Base-by-base conservation (phyloP, 1,140 invertebrate species). In the Habropoda laboriosa region DNA sequence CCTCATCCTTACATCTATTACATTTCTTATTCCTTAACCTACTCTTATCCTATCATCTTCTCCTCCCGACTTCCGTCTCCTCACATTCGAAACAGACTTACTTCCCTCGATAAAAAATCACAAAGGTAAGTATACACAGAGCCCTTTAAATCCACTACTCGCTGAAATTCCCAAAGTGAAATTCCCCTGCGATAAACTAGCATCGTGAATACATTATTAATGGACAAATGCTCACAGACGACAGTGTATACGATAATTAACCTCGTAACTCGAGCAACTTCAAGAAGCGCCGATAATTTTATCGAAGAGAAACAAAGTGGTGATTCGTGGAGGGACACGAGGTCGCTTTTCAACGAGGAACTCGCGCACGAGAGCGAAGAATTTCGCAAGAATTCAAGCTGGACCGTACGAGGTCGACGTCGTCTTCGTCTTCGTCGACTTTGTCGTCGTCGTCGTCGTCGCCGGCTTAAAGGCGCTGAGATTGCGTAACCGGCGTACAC, bases 311-410 rank as follows among this genome's bases (percentile, higher is more conserved):
- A 45, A 35, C n/a, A 24, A 77, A 51, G 12, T 21, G 13, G n/a
- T 47, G 7, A 53, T 8, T 13, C 7, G 16, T 24, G 32, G 55
- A 7, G 49, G 53, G 24, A 53, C 24, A 47, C 40, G 13, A 61
- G 21, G 49, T 10, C 38, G 63, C 64, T 84, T 73, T 72, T 80
- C 71, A 76, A 79, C 64, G 47, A 82, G 64, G 80, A 82, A 79
- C 55, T 40, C 70, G 61, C 53, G 27, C 32, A 42, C 49, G n/a
- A 72, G 27, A 30, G 18, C 38, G 5, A 66, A 51, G 67, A 80
- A 86, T 86, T 86, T 86, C 83, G 83, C 76, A 86, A 86, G 83
- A 82, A 70, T 80, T 42, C 40, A 42, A 27, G 76, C 53, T 80
- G 85, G 83, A 86, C 83, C 76, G 72, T 76, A 40, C 70, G 84